Evolutionary conservation across 2,797 vertebrate genomes (phyloP).

Genomic region (Diglossa cyanea): DNA sequence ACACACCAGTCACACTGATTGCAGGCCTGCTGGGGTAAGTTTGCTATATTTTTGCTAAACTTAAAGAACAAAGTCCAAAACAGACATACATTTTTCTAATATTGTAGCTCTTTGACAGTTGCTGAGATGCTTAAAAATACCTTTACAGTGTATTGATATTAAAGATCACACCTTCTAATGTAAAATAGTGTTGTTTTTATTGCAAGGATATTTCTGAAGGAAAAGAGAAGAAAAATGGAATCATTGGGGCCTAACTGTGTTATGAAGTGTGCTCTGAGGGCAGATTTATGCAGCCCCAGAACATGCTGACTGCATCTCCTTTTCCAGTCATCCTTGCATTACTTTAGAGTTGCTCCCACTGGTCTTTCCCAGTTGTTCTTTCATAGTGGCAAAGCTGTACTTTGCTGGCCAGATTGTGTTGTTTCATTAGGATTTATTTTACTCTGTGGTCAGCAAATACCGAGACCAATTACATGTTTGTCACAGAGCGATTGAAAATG

Average conservation of each 20-base stretch:
- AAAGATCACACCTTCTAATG: background rate
- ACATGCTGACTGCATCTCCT: background rate
- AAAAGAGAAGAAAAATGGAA: background rate
- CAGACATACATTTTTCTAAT: background rate
- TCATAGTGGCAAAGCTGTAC: background rate
- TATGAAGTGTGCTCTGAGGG: background rate
- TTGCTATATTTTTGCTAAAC: background rate
- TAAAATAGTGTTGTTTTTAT: background rate
- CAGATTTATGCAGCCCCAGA: background rate
- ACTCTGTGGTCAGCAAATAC: slow-evolving; percentile 34
- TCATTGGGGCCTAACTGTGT: background rate
- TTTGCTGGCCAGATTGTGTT: background rate
- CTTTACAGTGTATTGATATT: background rate
- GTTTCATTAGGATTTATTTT: slow-evolving; percentile 14
- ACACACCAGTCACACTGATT: background rate
- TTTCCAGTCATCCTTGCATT: background rate
- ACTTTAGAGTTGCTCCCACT: background rate
- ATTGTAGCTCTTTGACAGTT: background rate
- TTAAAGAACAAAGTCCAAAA: background rate
- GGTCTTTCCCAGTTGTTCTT: background rate
- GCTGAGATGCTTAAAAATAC: background rate
- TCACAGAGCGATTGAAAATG: slow-evolving; percentile 24
- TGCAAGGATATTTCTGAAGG: background rate
- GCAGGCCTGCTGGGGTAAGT: background rate
- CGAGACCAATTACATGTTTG: slow-evolving; percentile 24